Evolutionary conservation across 1,140 invertebrate genomes (phyloP), one percentile per base, ranked within the genome.

Genomic region (Drosophila micromelanica): DNA sequence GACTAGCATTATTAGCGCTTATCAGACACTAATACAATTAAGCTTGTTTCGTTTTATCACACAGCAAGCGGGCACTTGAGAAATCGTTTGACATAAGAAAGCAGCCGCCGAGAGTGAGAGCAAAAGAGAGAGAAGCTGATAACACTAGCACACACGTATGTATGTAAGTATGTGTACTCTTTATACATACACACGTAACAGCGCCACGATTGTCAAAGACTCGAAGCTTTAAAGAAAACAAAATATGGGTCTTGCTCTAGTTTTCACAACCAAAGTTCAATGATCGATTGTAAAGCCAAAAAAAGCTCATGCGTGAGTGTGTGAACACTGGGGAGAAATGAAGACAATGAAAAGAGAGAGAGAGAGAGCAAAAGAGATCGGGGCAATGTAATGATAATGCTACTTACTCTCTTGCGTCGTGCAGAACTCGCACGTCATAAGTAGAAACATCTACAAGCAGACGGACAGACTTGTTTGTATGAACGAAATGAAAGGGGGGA

Each of bases 161-260:
- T 6, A 48, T 1, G 3, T 48, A 48, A n/a, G 9, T 27, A 48
- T 12, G 17, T 27, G 6, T 5, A 6, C 32, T 1, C 3, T 35
- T 9, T 12, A 35, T 42, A 27, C 5, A 27, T 42, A 6, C 8
- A 46, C 2, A 52, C n/a, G 64, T 12, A 17, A n/a, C 48, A 13
- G 9, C 49, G 52, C 49, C 43, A 38, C 15, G 32, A 40, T 48
- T 61, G 42, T 49, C 63, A 76, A 48, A 73, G 57, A 64, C 68
- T 69, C 73, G 59, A 85, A 80, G 72, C 70, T 78, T 64, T 81
- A 23, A 23, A 23, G 3, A 23, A 23, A 23, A 23, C 2, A 23
- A 90, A 90, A 90, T 90, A 84, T 90, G 79, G 87, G 87, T 90
- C 87, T 90, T 90, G 87, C 87, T 90, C 87, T 90, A 90, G 78